These are phyloP conservation scores for Hyaena hyaena DNA, from an alignment of 2,113 vertebrate genomes.

Conservation along the genomic window DNA sequence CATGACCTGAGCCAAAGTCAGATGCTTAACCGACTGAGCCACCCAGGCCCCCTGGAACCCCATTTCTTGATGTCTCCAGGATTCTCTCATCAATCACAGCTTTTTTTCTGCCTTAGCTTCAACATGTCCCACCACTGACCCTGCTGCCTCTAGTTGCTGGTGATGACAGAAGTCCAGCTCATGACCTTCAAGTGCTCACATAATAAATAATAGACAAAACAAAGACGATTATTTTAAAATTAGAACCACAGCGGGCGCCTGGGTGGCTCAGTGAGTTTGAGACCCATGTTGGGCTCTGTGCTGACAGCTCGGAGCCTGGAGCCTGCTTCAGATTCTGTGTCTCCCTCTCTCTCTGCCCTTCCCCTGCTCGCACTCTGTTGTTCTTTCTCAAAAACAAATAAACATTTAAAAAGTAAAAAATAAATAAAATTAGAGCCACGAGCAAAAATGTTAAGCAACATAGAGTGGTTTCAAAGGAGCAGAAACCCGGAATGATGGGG, in stretches of 20 bases:
- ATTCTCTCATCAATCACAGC: background rate
- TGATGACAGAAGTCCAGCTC: background rate
- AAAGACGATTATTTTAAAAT: slow-evolving; percentile 46
- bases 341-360: too few relatives aligned
- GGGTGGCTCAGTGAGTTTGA: too few relatives aligned
- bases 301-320: too few relatives aligned
- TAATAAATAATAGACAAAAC: slow-evolving; percentile 10
- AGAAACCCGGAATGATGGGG: background rate
- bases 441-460: background rate
- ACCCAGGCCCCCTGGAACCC: too few relatives aligned
- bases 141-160: background rate
- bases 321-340: too few relatives aligned
- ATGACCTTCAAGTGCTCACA: background rate
- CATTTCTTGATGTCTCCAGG: background rate
- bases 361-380: too few relatives aligned
- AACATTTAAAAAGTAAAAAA: too few relatives aligned
- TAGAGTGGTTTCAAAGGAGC: background rate
- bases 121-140: background rate
- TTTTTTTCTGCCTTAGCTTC: background rate
- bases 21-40: too few relatives aligned
- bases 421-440: background rate
- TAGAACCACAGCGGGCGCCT: background rate
- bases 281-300: too few relatives aligned
- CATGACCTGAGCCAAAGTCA: too few relatives aligned
- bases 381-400: too few relatives aligned